Evolutionary conservation across 2,113 vertebrate species (phyloP), one percentile per base, ranked within the genome.

Genomic region (Plectropomus leopardus): DNA sequence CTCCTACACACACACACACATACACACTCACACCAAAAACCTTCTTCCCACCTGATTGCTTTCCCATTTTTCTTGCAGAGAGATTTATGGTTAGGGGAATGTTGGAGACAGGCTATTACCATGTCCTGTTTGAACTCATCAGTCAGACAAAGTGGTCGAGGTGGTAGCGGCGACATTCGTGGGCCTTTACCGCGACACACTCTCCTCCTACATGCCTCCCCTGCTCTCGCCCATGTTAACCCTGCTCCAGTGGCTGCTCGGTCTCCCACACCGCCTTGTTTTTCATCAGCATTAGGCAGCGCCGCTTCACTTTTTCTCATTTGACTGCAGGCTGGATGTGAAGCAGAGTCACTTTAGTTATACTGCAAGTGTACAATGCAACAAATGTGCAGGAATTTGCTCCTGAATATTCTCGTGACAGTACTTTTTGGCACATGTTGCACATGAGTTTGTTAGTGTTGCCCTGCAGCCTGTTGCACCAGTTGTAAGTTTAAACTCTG

Each of bases 31-130:
- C 78, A 63, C 40, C 36, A 23, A 54, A 60, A 82, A 78, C 72
- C 82, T 51, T 87, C 90, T 92, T 86, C 84, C 88, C 92, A 94
- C 88, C 87, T 92, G 94, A 94, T 93, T 94, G 93, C 93, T 85
- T 92, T 91, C 89, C 90, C 93, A 90, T 94, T 93, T 95, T 93
- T 94, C 92, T 92, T 76, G 16, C 54, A 2, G 74, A 66, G 83
- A 94, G 94, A 94, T 94, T 94, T 94, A 94, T 95, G 85, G 92
- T 90, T 53, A 78, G 83, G 81, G 70, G 87, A 87, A 93, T 92
- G 86, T 78, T 86, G 89, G 86, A 94, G 95, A 95, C 94, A 95
- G 92, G 92, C 91, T 93, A 94, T 94, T 94, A 94, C 92, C 94
- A 93, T 93, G 92, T 93, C 84, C 90, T 86, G 89, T 94, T 92